Conservation (phyloP, 2,113 vertebrate genomes). For the Varanus salvator region DNA sequence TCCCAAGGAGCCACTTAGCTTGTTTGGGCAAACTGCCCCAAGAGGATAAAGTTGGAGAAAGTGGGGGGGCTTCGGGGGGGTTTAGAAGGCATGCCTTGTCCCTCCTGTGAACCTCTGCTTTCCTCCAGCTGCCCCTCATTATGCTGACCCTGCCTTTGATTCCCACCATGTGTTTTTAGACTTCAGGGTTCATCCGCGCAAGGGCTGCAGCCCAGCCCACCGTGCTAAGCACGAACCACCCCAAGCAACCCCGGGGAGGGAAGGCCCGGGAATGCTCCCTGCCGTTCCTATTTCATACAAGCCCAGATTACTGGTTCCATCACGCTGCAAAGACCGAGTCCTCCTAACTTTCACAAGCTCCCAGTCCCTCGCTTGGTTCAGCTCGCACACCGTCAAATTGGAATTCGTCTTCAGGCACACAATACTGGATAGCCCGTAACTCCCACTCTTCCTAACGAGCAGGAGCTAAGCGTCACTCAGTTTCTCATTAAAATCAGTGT, state of each 20-base stretch:
- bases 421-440: not conserved
- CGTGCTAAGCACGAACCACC: too few relatives aligned
- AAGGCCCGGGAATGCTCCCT: not conserved
- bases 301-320: too few relatives aligned
- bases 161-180: constrained; percentile 9
- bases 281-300: not conserved
- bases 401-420: not conserved
- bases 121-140: constrained; percentile 18
- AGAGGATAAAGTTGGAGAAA: not conserved
- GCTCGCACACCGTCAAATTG: not conserved
- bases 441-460: too few relatives aligned
- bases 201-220: not conserved
- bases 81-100: not conserved
- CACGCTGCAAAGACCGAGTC: rapidly evolving
- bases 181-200: not conserved
- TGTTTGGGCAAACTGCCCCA: not conserved
- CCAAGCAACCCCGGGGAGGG: too few relatives aligned
- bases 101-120: constrained; percentile 6
- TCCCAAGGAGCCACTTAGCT: not conserved
- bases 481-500: too few relatives aligned
- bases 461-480: not conserved
- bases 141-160: constrained; percentile 7
- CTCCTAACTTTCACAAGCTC: not conserved
- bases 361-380: too few relatives aligned
- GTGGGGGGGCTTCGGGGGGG: not conserved